Base-by-base conservation (phyloP, 1,140 invertebrate genomes). In the Scylla paramamosain region DNA sequence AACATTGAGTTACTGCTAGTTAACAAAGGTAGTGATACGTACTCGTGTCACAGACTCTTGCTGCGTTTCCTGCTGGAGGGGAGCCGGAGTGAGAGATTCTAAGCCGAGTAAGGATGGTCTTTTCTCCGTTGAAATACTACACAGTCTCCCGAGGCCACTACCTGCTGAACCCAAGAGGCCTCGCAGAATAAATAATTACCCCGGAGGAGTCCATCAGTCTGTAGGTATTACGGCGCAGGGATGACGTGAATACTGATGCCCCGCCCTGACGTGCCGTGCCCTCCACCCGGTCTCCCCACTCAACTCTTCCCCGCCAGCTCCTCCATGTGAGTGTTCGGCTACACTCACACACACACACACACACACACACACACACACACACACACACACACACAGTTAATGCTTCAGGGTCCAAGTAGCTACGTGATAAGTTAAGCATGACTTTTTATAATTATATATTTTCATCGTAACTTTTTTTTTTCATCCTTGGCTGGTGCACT, bases 191-290 rank as follows among this genome's bases (percentile, higher is more conserved):
- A n/a, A 77, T 77, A 25, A 77, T 77, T 77, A 77, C 25, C 67
- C 25, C 16, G 67, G 67, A 77, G 67, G 20, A 77, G 67, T 77
- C 67, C 67, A 77, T 77, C 67, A 77, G 67, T n/a, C 20, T 25
- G 67, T 77, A 8, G 67, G 67, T n/a, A 77, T 77, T 77, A 77
- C 67, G 67, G 67, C 20, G 67, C 67, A 20, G 25, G 67, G 67
- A 20, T 77, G 67, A n/a, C 67, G 67, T n/a, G 67, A 77, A 77
- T 77, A 77, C 67, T 77, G 67, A 77, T 77, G 67, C 67, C 67
- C 67, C 67, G 12, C 20, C 67, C 67, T n/a, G 67, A n/a, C 67
- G 67, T 77, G 67, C 67, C 67, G 20, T 77, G 20, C n/a, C 67
- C 67, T 77, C 67, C n/a, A n/a, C 67, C n/a, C 20, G 67, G 12